Percentiles rank a stretch among this genome's conserved stretches.
Conservation (phyloP, 1,140 invertebrate species). For the Brachionus manjavacas region DNA sequence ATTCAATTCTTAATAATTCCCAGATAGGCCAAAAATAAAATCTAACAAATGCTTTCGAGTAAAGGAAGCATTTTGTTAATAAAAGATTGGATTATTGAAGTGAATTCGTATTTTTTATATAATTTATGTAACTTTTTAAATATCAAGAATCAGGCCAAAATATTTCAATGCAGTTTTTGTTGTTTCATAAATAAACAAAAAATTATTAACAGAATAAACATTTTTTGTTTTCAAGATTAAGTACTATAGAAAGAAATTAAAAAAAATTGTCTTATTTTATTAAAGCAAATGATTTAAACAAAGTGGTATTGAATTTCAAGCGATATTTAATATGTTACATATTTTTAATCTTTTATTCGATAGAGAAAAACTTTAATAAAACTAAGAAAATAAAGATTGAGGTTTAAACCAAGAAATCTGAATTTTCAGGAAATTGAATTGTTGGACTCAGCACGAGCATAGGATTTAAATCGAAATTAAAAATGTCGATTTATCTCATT, state of each 20-base stretch:
- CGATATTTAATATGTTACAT: not conserved
- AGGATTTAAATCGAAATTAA: not conserved
- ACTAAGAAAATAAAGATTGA: not conserved
- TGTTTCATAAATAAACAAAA: not conserved
- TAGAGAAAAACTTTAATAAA: not conserved
- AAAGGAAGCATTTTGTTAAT: not conserved
- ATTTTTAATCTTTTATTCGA: not conserved
- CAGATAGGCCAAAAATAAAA: not conserved
- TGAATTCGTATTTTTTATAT: not conserved
- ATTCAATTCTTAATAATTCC: not conserved
- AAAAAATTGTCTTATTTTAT: not conserved
- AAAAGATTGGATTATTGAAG: not conserved
- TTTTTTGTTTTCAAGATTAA: not conserved
- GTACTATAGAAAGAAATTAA: not conserved
- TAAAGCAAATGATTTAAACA: not conserved
- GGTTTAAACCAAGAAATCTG: not conserved
- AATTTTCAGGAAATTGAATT: not conserved
- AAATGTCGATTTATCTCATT: not conserved
- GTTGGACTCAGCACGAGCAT: not conserved
- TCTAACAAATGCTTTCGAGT: not conserved
- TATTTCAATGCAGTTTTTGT: not conserved
- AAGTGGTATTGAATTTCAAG: not conserved
- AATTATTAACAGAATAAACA: not conserved
- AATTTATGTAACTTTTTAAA: not conserved
- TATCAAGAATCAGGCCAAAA: not conserved